phyloP scores from a whole-genome alignment of 2,888 invertebrate genomes.

The Eupeodes latifasciatus region DNA sequence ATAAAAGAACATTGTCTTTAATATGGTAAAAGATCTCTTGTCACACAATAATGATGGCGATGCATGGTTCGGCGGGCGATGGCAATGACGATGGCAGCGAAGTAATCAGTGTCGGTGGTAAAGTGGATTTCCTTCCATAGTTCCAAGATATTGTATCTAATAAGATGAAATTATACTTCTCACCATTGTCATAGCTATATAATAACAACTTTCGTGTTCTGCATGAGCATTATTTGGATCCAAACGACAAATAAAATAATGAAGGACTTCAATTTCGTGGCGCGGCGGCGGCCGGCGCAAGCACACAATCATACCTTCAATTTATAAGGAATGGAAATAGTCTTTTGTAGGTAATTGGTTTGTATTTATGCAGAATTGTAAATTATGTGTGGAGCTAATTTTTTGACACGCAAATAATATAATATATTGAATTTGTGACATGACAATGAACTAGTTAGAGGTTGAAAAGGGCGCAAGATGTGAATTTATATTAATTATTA shows the following conservation, averaged over 20 bases:
- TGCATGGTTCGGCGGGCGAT: not conserved
- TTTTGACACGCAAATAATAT: slow-evolving; percentile 64
- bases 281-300: not conserved
- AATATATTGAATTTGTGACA: slow-evolving; percentile 64
- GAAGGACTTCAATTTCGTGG: not conserved
- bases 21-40: slow-evolving; percentile 14
- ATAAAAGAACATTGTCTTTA: slow-evolving; percentile 44
- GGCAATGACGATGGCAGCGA: not conserved
- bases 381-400: slow-evolving; percentile 54
- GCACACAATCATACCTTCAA: not conserved
- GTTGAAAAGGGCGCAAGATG: slow-evolving; percentile 15
- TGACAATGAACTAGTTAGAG: slow-evolving; percentile 70
- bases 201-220: slow-evolving; percentile 27
- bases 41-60: not conserved
- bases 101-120: slow-evolving; percentile 1
- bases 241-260: slow-evolving; percentile 28
- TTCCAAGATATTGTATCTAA: slow-evolving; percentile 41
- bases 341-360: slow-evolving; percentile 51
- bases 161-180: slow-evolving; percentile 70
- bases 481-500: not conserved
- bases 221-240: slow-evolving; percentile 64
- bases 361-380: slow-evolving; percentile 72
- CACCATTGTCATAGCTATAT: slow-evolving; percentile 67
- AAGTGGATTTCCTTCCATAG: slow-evolving; percentile 3
- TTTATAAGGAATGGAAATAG: slow-evolving; percentile 55